Evolutionary conservation across 2,797 vertebrate genomes (phyloP).

Genomic region (Pagetopsis macropterus): DNA sequence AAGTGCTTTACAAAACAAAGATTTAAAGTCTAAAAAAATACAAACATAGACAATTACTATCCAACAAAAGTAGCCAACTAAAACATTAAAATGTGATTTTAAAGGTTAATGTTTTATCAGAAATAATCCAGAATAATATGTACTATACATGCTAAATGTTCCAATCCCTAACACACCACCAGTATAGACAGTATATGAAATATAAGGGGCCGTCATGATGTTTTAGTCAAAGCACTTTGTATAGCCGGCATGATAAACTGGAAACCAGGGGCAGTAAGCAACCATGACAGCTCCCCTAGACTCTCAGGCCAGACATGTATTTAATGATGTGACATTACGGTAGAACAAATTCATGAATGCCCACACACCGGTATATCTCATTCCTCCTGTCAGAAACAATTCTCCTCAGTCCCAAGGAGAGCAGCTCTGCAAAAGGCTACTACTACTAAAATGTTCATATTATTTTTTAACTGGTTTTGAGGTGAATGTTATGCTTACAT

Average conservation of each 20-base stretch:
- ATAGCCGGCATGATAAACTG: background rate
- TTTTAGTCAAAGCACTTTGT: background rate
- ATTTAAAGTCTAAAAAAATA: too few species aligned
- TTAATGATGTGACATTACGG: conserved; percentile 23
- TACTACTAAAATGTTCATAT: background rate
- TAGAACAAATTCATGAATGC: conserved; percentile 1
- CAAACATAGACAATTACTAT: too few species aligned
- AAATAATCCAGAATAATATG: background rate
- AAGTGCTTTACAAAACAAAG: too few species aligned
- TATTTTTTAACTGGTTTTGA: background rate
- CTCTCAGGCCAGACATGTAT: conserved; percentile 18
- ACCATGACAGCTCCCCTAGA: background rate
- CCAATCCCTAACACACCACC: background rate
- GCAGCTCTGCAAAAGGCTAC: background rate
- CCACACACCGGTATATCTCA: conserved; percentile 8
- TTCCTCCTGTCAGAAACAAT: background rate
- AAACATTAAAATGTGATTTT: background rate
- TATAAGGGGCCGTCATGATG: background rate
- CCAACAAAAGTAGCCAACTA: too few species aligned
- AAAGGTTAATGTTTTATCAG: background rate
- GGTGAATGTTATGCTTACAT: background rate
- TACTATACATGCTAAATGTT: background rate
- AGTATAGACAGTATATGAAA: background rate
- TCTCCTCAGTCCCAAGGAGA: background rate
- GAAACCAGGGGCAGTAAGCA: background rate